Evolutionary conservation across 2,888 invertebrate species (phyloP).

Genomic region (Quadriops clusia): DNA sequence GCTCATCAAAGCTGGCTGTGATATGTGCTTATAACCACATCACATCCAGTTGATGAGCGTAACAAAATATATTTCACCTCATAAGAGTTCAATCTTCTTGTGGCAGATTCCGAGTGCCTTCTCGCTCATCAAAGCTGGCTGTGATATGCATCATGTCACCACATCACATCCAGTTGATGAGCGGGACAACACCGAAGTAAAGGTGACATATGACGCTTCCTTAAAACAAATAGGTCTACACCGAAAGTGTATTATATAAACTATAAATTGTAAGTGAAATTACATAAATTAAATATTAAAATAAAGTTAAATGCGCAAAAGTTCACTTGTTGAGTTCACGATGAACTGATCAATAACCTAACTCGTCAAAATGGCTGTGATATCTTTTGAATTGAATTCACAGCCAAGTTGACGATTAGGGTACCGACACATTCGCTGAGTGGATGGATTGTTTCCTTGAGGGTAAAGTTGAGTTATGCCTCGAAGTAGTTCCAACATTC

Average conservation of each 20-base stretch:
- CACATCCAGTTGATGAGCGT: conserved; percentile 87
- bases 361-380: conserved; percentile 96
- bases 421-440: conserved; percentile 28
- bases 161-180: conserved; percentile 85
- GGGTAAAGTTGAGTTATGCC: too few relatives aligned
- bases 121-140: conserved; percentile 95
- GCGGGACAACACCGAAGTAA: conserved; percentile 35
- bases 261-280: too few relatives aligned
- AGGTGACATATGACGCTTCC: too few relatives aligned
- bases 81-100: background rate
- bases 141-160: conserved; percentile 69
- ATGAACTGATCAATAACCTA: conserved; percentile 47
- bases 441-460: too few relatives aligned
- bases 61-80: conserved; percentile 32
- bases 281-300: too few relatives aligned
- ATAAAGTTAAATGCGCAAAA: too few relatives aligned
- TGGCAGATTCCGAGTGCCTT: conserved; percentile 19
- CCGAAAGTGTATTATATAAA: too few relatives aligned
- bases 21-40: conserved; percentile 68
- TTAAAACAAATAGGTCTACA: too few relatives aligned
- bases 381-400: conserved; percentile 57
- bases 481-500: too few relatives aligned
- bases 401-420: conserved; percentile 70
- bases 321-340: too few relatives aligned
- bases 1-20: conserved; percentile 99